Evolutionary conservation across 2,797 vertebrate species (phyloP).

Genomic region (Pantherophis alleghaniensis): DNA sequence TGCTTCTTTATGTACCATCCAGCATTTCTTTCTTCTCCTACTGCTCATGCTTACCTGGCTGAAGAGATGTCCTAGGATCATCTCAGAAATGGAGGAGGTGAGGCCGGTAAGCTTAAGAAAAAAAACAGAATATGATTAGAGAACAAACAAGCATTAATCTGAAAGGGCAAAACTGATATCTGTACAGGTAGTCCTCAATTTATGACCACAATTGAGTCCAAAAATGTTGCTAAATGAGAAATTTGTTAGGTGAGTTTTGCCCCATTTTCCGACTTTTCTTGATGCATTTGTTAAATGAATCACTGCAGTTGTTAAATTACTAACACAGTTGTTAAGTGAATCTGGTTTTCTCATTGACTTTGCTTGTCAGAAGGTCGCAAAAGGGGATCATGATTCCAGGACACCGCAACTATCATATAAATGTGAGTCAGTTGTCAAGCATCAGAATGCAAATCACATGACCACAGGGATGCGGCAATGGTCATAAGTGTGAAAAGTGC

Average conservation of each 20-base stretch:
- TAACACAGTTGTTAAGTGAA: not conserved
- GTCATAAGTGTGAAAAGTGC: not conserved
- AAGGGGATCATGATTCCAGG: not conserved
- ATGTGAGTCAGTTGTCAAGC: not conserved
- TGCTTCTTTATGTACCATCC: not conserved
- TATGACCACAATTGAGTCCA: not conserved
- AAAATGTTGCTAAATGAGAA: not conserved
- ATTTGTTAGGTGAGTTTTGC: not conserved
- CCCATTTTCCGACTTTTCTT: not conserved
- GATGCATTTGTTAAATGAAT: not conserved
- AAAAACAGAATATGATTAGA: not conserved
- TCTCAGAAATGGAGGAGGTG: slow-evolving; percentile 85
- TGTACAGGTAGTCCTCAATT: not conserved
- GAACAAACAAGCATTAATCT: not conserved
- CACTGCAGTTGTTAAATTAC: not conserved
- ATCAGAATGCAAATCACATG: not conserved
- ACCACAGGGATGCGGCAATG: not conserved
- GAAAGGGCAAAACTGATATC: not conserved
- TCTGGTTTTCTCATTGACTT: not conserved
- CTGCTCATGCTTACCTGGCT: slow-evolving; percentile 76
- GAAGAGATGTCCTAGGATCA: slow-evolving; percentile 88
- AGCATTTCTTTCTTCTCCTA: not conserved
- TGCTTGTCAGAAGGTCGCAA: not conserved
- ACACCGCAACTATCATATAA: not conserved
- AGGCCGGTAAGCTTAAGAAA: slow-evolving; percentile 79